Base-by-base conservation (phyloP, 2,797 vertebrate species). In the Pachyuromys duprasi region DNA sequence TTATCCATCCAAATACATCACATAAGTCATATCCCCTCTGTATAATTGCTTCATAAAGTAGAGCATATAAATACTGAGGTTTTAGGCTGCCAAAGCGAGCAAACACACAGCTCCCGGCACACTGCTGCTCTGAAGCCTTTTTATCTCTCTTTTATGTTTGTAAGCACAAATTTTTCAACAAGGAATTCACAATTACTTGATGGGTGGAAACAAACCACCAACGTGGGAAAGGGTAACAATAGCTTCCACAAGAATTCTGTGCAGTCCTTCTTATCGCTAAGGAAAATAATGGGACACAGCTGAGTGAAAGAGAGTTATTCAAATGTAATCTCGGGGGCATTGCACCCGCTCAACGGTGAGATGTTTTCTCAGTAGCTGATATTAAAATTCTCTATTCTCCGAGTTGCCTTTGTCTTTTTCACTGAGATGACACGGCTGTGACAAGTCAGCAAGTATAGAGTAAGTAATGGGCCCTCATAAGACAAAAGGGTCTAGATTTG, bases 61-160 rank as follows among this genome's bases (percentile, higher is more conserved):
- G 42, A 88, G 42, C 26, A 8, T 67, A 55, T 42, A 57, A 75
- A 87, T 78, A 24, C 78, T 94, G 88, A 86, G 70, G 84, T 82
- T 74, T 84, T 76, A 79, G 88, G 57, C 63, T 95, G 39, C 53
- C 49, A 55, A 63, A 82, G 78, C 70, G 79, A 91, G 63, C 65
- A 96, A 75, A 89, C 49, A 89, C 24, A 83, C 33, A 90, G 39
- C 62, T 82, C 13, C 72, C 74, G 15, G 75, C 8, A 55, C 36
- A 53, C 53, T 45, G 76, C 67, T 31, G 63, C 62, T 75, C 75
- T 45, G 53, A 74, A 63, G 70, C 45, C 33, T 26, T 93, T 93
- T 96, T 95, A 76, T 96, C 89, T 93, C 31, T 78, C 69, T 95
- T 82, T 89, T 86, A 74, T 89, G 90, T 91, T 84, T 63, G 33